Conservation (phyloP, 2,888 invertebrate genomes). For the Mayetiola destructor region DNA sequence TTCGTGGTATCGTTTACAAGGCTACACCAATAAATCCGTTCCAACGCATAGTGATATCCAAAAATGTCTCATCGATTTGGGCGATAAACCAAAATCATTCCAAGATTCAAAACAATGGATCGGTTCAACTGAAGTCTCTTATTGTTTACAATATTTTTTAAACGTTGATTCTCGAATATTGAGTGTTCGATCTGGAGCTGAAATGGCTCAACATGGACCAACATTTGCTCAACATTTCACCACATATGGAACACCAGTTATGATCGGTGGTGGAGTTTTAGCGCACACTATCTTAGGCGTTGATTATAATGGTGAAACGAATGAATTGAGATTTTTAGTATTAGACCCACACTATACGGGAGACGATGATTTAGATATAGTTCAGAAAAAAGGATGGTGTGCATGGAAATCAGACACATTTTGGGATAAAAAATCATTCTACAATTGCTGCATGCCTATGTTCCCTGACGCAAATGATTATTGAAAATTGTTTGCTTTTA, state of each 20-base stretch:
- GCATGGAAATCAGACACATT: slow-evolving; percentile 91
- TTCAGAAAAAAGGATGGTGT: slow-evolving; percentile 84
- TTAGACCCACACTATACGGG: slow-evolving; percentile 98
- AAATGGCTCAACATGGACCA: slow-evolving; percentile 61
- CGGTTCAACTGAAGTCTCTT: slow-evolving; percentile 93
- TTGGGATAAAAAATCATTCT: slow-evolving; percentile 90
- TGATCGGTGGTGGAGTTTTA: slow-evolving; percentile 97
- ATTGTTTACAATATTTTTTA: slow-evolving; percentile 69
- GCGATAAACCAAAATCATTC: slow-evolving; percentile 79
- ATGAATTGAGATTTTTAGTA: slow-evolving; percentile 80
- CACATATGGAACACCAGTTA: slow-evolving; percentile 86
- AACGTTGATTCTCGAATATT: slow-evolving; percentile 67
- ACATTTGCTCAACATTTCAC: slow-evolving; percentile 83
- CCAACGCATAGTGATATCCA: slow-evolving; percentile 82
- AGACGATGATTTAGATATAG: slow-evolving; percentile 57
- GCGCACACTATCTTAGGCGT: slow-evolving; percentile 97
- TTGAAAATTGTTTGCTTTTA: neutral
- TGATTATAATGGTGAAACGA: slow-evolving; percentile 64
- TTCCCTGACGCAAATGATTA: slow-evolving; percentile 22
- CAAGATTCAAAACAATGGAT: slow-evolving; percentile 92
- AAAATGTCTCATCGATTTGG: slow-evolving; percentile 82
- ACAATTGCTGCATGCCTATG: slow-evolving; percentile 89
- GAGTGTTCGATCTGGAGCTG: slow-evolving; percentile 71
- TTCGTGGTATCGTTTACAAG: slow-evolving; percentile 89
- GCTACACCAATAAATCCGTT: slow-evolving; percentile 58